A percentile compares a stretch with the other conserved stretches of the same genome.
Conservation (phyloP, 2,888 invertebrate genomes). For the Liopterus haemorrhoidalis region DNA sequence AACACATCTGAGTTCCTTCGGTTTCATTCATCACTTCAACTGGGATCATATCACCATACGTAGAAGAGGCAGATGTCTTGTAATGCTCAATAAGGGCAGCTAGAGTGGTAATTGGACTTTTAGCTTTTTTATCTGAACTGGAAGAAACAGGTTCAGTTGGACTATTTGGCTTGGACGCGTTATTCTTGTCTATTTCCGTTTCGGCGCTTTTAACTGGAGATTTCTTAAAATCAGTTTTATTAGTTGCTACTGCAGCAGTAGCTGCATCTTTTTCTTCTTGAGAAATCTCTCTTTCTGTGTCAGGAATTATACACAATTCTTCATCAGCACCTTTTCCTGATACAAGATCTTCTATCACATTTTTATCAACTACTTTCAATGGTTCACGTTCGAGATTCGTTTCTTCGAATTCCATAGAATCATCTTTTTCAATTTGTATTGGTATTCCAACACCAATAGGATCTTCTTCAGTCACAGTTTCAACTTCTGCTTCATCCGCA, state of each 20-base stretch:
- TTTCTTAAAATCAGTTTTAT: too few species aligned
- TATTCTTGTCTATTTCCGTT: too few species aligned
- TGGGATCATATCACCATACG: too few species aligned
- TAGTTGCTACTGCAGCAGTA: slow-evolving; percentile 37
- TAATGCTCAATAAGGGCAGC: too few species aligned
- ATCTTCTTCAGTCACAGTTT: slow-evolving; percentile 26
- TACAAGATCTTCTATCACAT: slow-evolving; percentile 33
- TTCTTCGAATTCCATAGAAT: slow-evolving; percentile 8
- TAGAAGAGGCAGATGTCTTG: too few species aligned
- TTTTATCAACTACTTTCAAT: slow-evolving; percentile 18
- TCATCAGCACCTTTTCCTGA: slow-evolving; percentile 55
- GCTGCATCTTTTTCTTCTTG: slow-evolving; percentile 63
- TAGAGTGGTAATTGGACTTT: too few species aligned
- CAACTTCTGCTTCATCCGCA: slow-evolving; percentile 11
- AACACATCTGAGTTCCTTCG: too few species aligned
- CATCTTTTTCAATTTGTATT: slow-evolving; percentile 12
- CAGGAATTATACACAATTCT: slow-evolving; percentile 63
- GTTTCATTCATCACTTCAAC: too few species aligned
- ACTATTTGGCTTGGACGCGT: too few species aligned
- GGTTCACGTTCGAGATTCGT: slow-evolving; percentile 34
- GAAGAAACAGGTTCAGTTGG: too few species aligned
- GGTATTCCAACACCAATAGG: slow-evolving; percentile 26
- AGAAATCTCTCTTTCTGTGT: slow-evolving; percentile 60
- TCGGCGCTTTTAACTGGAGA: too few species aligned
- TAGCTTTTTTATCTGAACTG: too few species aligned